phyloP scores from a whole-genome alignment of 1,140 invertebrate species.

The Nasonia longicornis region DNA sequence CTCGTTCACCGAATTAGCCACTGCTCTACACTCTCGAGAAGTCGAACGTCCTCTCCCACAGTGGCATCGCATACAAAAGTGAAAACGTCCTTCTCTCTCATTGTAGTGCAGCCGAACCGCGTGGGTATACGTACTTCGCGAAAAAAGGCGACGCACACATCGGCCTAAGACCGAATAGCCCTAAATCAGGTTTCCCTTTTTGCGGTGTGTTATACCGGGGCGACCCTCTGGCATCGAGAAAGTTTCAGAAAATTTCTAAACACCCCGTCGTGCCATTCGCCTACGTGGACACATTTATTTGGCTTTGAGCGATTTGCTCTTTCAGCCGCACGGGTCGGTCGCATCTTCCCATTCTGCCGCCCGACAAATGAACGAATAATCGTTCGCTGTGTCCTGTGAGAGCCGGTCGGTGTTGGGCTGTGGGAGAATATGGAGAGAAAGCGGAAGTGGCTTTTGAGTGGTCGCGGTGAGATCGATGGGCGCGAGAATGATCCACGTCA shows the following conservation, averaged over 20 bases:
- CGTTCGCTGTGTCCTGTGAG: not conserved
- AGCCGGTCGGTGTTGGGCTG: not conserved
- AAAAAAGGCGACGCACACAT: not conserved
- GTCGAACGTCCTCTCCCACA: no score
- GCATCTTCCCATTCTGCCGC: not conserved
- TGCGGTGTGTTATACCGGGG: not conserved
- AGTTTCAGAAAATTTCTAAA: not conserved
- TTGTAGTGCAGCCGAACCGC: not conserved
- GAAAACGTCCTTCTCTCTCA: not conserved
- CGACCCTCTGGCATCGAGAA: no score
- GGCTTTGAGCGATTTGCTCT: not conserved
- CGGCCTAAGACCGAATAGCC: not conserved
- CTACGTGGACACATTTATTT: not conserved
- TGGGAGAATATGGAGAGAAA: not conserved
- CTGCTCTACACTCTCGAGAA: no score
- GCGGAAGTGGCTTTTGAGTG: not conserved
- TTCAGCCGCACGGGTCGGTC: not conserved
- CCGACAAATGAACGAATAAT: conserved; percentile 35
- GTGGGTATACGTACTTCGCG: not conserved
- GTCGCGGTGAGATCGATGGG: not conserved
- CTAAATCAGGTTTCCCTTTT: conserved; percentile 11
- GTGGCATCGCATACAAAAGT: not conserved
- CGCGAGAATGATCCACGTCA: not conserved
- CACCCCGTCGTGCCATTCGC: not conserved
- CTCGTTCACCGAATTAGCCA: conserved; percentile 12